Conservation (phyloP, 2,113 vertebrate species). For the Galbula dea region DNA sequence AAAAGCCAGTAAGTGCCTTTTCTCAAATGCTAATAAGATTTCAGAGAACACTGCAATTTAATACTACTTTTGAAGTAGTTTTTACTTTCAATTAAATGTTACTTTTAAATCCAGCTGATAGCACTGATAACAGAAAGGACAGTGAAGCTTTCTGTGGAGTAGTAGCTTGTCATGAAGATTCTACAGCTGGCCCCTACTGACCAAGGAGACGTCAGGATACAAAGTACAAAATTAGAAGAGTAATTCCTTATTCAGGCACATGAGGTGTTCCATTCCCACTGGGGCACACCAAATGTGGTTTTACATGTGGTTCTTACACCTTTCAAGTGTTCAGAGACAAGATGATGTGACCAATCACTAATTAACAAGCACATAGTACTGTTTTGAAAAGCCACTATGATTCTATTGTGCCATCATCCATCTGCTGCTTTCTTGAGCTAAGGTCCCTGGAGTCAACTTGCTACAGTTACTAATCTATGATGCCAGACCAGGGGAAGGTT, state of each 20-base stretch:
- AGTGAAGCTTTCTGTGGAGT: background rate
- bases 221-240: background rate
- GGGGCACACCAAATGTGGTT: fast-evolving
- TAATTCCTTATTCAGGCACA: background rate
- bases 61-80: background rate
- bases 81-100: background rate
- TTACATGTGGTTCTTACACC: fast-evolving
- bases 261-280: fast-evolving
- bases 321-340: background rate
- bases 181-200: background rate
- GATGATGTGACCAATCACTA: background rate
- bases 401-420: background rate
- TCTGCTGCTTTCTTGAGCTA: background rate
- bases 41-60: background rate
- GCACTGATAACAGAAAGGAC: background rate
- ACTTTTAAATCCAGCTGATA: background rate
- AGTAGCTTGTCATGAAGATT: background rate
- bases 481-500: background rate
- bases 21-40: background rate
- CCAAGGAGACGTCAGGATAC: background rate
- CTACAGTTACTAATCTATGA: background rate
- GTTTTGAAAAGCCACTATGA: background rate
- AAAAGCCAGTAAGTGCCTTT: background rate
- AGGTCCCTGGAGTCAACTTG: background rate
- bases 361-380: background rate